Base-by-base conservation (phyloP, 2,888 invertebrate genomes). In the Onthophagus sagittarius region DNA sequence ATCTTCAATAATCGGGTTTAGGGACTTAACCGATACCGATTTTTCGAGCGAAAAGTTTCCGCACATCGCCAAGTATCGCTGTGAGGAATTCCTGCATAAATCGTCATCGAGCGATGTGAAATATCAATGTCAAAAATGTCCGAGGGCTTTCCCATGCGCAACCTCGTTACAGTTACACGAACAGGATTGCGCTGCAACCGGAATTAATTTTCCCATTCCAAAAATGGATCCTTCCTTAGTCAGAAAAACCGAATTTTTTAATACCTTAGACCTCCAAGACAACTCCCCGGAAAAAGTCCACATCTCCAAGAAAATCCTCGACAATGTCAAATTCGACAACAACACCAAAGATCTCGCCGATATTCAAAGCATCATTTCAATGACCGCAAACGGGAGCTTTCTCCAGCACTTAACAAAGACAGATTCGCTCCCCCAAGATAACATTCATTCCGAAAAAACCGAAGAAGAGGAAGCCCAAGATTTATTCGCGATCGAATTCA, bases 21-120 rank as follows among this genome's bases (percentile, higher is more conserved):
- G 90, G 77, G 93, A 94, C 83, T 85, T 92, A 72, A 90, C 91
- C 1, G 93, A 92, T 82, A 89, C 93, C n/a, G 94, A 94, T 81
- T 95, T 94, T 82, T 91, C 94, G 0, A 90, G 90, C 74, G 90
- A 90, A 78, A 95, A 95, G 82, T 94, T 94, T 81, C 90, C 94
- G 0, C 89, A 93, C 72, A 93, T 95, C 77, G 92, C 94, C 0
- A 89, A 92, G 76, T 89, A 90, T 15, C 88, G 91, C 76, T 92
- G 92, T 83, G 94, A 94, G 80, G 88, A 89, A 77, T 89, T 90
- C 74, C 80, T 91, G 9, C 91, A 91, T 78, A 87, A 90, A 71
- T 32, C 67, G 4, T 88, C 90, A 0, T 82, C 74, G 84, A 89
- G 75, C 62, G 84, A 85, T 1, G 87, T 91, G 70, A 89, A 89